phyloP scores from a whole-genome alignment of 1,140 invertebrate genomes.

The Diachasma alloeum region DNA sequence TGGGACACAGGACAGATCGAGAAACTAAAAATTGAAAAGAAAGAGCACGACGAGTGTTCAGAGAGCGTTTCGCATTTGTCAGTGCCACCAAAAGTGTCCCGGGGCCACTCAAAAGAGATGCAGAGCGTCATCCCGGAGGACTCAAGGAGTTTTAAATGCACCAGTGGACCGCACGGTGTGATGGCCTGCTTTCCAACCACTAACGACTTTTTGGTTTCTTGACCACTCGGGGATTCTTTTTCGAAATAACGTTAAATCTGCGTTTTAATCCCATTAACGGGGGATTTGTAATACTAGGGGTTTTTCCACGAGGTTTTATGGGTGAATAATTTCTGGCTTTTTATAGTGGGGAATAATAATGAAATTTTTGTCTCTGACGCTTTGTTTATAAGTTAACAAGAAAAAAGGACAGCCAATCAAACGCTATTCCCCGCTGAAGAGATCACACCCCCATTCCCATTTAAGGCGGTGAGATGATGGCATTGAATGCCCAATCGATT shows the following conservation, averaged over 20 bases:
- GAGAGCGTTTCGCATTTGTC: conserved; percentile 23
- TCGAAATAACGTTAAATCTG: background rate
- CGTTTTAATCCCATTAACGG: background rate
- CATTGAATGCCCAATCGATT: too few relatives aligned
- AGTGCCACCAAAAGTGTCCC: conserved; percentile 12
- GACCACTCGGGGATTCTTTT: background rate
- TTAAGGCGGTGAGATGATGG: too few relatives aligned
- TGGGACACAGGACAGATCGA: background rate
- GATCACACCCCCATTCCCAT: too few relatives aligned
- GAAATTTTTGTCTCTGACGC: too few relatives aligned
- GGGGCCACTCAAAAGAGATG: conserved; percentile 6
- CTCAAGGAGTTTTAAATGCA: background rate
- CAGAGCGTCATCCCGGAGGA: background rate
- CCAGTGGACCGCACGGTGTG: background rate
- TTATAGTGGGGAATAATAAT: too few relatives aligned
- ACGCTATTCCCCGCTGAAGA: too few relatives aligned
- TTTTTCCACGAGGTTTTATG: background rate
- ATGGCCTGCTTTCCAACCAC: background rate
- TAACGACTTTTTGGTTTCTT: conserved; percentile 12
- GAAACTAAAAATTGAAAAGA: conserved; percentile 8
- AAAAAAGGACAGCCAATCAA: too few relatives aligned
- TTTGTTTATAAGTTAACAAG: too few relatives aligned
- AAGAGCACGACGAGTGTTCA: background rate
- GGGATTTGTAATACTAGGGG: background rate
- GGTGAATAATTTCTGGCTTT: background rate